Evolutionary conservation across 1,140 invertebrate species (phyloP), one percentile per base, ranked within the genome.

Genomic region (Neodiprion fabricii): DNA sequence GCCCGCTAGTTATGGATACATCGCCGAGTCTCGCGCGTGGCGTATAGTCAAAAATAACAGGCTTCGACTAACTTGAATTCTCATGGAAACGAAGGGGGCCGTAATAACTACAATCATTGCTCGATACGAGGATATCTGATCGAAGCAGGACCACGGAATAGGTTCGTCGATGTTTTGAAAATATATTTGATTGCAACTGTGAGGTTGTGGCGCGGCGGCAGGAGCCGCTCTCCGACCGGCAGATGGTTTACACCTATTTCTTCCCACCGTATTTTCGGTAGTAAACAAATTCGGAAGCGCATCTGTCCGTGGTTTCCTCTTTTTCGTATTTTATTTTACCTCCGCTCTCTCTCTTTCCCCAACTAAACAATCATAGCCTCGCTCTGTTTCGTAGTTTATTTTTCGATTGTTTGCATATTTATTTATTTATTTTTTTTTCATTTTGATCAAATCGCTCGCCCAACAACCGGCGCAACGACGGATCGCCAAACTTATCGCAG

Each of bases 31-130:
- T 40, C 53, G 53, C 53, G n/a, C 53, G 53, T 61, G 53, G 53
- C 53, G n/a, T 12, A 12, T 14, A 61, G 53, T 17, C 11, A 12
- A 12, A 61, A 61, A 61, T 61, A 61, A 61, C n/a, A 61, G 53
- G 53, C n/a, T 61, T 17, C 11, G 7, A 79, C 80, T 84, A 85
- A 84, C 85, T 85, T 83, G 85, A 87, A 85, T 84, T 80, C 82
- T 78, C 77, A 79, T 79, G 79, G 72, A 66, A 28, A 9, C 50
- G 48, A 48, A 7, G 40, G 49, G 40, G 21, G 71, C 72, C 48
- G 79, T 88, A 87, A 87, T 86, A 79, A 87, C 86, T 85, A 81
- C 80, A 86, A 87, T 88, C 86, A 85, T 84, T 80, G 74, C 73
- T 78, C 80, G 83, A 86, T 84, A 86, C 80, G 84, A 86, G 83